Base-by-base conservation (phyloP, 1,140 invertebrate species). In the Druon quercuslanigerum region DNA sequence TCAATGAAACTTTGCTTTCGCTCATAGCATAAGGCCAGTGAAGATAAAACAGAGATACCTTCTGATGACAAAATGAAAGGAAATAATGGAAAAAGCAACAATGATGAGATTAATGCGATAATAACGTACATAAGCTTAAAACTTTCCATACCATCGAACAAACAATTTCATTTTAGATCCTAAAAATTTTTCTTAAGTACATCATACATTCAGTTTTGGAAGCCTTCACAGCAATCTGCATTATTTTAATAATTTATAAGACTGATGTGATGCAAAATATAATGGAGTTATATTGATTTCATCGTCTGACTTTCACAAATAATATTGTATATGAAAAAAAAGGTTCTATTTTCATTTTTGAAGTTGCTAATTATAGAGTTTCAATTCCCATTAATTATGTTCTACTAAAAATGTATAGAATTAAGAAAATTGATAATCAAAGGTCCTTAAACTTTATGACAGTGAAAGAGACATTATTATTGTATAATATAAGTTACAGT, bases 1-100 rank as follows among this genome's bases (percentile, higher is more conserved):
- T 14, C 19, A 51, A 72, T 72, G 16, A 25, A 52, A 52, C 16
- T 72, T 72, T 50, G 50, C 71, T 72, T 72, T 72, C 71, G 51
- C 71, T 72, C 19, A 72, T 72, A 33, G 33, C n/a, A 71, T 17
- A 11, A 71, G 17, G 16, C 25, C 17, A 3, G 19, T 19, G 71
- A 17, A 19, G 12, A 17, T 72, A 14, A 51, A 16, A 72, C 20
- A 52, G 71, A 72, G 51, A 50, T 54, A n/a, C 19, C 51, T 16
- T 72, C 20, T 50, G 51, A 50, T 13, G 17, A 20, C 3, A 14
- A 3, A 66, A 46, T 66, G 4, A 66, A 66, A 40, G 25, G 60
- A 66, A 66, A 40, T 6, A 66, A 12, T 11, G 60, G n/a, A 66
- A n/a, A 16, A 66, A 66, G 40, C 8, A 40, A 25, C 11, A 40